Percentiles rank a stretch among this genome's conserved stretches.
Evolutionary conservation across 2,113 vertebrate genomes (phyloP).

Genomic region (Oreotrochilus melanogaster): DNA sequence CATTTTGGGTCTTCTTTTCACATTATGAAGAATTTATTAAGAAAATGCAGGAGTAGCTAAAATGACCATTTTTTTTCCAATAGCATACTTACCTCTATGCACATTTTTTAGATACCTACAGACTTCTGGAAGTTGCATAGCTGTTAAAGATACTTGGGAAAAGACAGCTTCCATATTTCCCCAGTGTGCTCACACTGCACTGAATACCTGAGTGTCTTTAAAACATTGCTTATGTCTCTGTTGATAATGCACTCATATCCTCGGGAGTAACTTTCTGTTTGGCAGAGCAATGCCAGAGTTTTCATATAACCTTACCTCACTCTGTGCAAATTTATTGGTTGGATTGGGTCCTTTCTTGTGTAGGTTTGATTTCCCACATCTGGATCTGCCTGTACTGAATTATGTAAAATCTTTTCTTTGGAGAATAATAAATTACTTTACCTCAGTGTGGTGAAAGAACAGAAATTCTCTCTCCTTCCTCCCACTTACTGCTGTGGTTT

Average conservation of each 20-base stretch:
- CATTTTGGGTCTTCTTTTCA: not conserved
- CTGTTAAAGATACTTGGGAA: not conserved
- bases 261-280: not conserved
- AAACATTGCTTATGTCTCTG: not conserved
- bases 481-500: constrained; percentile 17
- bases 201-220: not conserved
- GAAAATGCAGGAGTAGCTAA: not conserved
- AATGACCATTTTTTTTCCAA: not conserved
- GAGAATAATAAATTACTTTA: not conserved
- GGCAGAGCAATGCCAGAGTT: not conserved
- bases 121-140: not conserved
- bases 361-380: not conserved
- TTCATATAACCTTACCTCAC: not conserved
- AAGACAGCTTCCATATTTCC: not conserved
- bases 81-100: not conserved
- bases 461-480: not conserved
- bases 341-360: not conserved
- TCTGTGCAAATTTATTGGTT: not conserved
- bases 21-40: not conserved
- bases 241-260: not conserved
- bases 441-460: not conserved
- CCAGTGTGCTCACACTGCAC: not conserved
- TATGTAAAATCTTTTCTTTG: not conserved
- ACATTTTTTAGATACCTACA: not conserved
- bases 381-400: not conserved